Evolutionary conservation across 2,113 vertebrate genomes (phyloP).

Genomic region (Saguinus midas): DNA sequence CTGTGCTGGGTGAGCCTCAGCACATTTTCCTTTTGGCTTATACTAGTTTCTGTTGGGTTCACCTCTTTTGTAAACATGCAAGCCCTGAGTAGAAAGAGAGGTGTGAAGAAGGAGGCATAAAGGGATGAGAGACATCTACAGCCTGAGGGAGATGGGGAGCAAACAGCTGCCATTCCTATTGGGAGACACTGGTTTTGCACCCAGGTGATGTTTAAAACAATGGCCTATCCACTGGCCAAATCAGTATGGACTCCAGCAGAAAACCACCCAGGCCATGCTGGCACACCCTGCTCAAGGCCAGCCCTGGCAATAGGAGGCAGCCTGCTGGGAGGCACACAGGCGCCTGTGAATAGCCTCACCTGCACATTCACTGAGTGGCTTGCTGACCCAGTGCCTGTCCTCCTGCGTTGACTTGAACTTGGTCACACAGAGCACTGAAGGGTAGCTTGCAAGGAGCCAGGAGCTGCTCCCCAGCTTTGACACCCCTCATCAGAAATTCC

Average conservation of each 20-base stretch:
- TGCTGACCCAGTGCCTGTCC: neutral
- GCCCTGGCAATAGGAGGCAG: neutral
- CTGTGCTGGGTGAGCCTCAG: neutral
- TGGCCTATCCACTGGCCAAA: neutral
- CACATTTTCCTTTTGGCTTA: neutral
- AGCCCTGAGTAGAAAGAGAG: neutral
- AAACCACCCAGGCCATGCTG: neutral
- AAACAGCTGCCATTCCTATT: neutral
- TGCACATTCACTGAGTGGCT: neutral
- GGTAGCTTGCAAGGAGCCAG: neutral
- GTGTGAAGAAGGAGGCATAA: neutral
- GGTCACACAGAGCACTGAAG: neutral
- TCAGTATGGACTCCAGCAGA: neutral
- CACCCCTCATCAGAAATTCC: neutral
- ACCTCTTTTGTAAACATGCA: neutral
- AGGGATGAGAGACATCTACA: neutral
- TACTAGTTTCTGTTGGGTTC: neutral
- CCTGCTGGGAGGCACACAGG: neutral
- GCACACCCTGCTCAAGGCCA: neutral
- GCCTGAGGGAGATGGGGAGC: neutral
- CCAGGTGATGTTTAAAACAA: neutral
- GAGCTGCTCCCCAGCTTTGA: neutral
- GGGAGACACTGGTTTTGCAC: neutral
- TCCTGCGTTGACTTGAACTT: neutral
- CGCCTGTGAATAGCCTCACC: fast-evolving